Conservation (phyloP, 92 coral and sea anemone species). For the Bergia sp. region DNA sequence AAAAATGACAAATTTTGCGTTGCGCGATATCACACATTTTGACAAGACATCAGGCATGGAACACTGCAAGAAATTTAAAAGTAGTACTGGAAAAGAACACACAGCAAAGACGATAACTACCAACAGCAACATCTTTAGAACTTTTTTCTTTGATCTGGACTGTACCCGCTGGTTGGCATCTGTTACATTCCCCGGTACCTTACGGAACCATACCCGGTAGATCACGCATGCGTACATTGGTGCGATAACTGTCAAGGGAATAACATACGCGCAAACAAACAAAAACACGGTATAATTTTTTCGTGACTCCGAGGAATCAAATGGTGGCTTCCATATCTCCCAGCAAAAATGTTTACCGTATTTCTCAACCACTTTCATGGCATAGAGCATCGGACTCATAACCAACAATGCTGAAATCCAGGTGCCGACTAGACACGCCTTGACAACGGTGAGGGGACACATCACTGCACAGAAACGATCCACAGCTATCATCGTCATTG, state of each 20-base stretch:
- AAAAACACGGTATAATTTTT: slow-evolving; percentile 74
- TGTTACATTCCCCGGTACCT: slow-evolving; percentile 87
- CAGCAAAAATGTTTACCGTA: slow-evolving; percentile 60
- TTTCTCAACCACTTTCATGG: slow-evolving; percentile 62
- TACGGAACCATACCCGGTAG: slow-evolving; percentile 82
- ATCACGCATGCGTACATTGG: slow-evolving; percentile 86
- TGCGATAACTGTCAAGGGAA: slow-evolving; percentile 72
- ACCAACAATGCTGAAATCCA: slow-evolving; percentile 75
- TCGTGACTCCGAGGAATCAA: slow-evolving; percentile 58
- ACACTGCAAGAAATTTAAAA: slow-evolving; percentile 54
- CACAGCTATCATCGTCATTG: slow-evolving; percentile 82
- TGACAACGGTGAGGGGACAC: slow-evolving; percentile 68
- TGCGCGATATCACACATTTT: slow-evolving; percentile 53
- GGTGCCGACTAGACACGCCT: slow-evolving; percentile 59
- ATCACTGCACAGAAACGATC: slow-evolving; percentile 88
- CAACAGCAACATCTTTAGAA: slow-evolving; percentile 78
- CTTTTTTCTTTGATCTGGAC: slow-evolving; percentile 72
- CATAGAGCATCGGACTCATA: slow-evolving; percentile 81
- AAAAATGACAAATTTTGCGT: slow-evolving; percentile 60
- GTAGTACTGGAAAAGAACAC: slow-evolving; percentile 23
- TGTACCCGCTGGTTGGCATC: slow-evolving; percentile 74
- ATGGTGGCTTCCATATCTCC: slow-evolving; percentile 84
- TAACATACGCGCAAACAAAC: slow-evolving; percentile 65
- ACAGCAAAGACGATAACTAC: slow-evolving; percentile 47
- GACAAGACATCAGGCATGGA: slow-evolving; percentile 23